Conservation (phyloP, 2,888 invertebrate species). For the Plebejus anna region DNA sequence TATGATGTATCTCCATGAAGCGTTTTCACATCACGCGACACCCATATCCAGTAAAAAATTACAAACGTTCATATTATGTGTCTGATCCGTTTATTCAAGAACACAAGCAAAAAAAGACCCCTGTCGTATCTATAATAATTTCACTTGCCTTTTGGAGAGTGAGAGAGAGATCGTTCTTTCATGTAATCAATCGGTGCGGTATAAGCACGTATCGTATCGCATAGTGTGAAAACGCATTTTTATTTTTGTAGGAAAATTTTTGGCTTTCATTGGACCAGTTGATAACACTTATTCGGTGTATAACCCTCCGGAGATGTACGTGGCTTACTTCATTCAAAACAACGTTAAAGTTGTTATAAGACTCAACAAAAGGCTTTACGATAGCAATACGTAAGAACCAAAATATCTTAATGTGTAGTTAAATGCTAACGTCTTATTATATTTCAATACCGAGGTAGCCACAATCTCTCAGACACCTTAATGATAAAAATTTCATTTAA, state of each 20-base stretch:
- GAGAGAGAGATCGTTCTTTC: no score
- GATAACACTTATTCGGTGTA: slow-evolving; percentile 77
- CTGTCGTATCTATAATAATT: no score
- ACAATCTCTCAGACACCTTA: background rate
- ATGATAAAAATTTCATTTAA: slow-evolving; percentile 38
- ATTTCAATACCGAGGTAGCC: background rate
- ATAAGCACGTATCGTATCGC: background rate
- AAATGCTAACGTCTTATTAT: no score
- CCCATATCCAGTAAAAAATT: no score
- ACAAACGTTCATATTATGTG: no score
- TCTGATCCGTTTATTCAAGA: no score
- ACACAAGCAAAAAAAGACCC: no score
- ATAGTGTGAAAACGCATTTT: slow-evolving; percentile 28
- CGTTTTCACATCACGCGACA: no score
- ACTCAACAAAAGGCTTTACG: slow-evolving; percentile 90
- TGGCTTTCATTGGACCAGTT: slow-evolving; percentile 93
- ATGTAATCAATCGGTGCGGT: no score
- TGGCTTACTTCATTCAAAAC: slow-evolving; percentile 90
- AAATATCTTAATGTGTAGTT: background rate
- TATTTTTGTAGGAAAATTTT: slow-evolving; percentile 81
- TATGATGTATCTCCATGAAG: no score
- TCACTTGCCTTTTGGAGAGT: no score
- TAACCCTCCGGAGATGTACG: slow-evolving; percentile 89
- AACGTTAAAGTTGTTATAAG: slow-evolving; percentile 90
- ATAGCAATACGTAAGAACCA: slow-evolving; percentile 81